phyloP scores from a whole-genome alignment of 2,888 invertebrate genomes.

The Drosophila sordidapex region DNA sequence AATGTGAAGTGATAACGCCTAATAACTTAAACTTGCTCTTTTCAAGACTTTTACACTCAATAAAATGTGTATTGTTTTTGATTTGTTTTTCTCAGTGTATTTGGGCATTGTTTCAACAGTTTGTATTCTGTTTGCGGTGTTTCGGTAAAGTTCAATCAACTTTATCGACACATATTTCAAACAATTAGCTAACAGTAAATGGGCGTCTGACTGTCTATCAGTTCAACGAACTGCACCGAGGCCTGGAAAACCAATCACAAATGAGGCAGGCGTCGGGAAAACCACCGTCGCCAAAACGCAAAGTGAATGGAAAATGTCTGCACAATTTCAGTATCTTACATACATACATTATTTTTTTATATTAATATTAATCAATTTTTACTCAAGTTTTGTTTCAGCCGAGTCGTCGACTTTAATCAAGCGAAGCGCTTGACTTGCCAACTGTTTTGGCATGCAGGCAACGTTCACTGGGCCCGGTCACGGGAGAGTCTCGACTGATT shows the following conservation, averaged over 20 bases:
- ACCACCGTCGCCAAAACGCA: slow-evolving; percentile 67
- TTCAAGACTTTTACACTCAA: not conserved
- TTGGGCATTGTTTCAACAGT: slow-evolving; percentile 19
- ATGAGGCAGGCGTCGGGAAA: slow-evolving; percentile 63
- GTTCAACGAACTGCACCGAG: slow-evolving; percentile 50
- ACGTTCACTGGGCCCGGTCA: slow-evolving; percentile 43
- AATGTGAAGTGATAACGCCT: not conserved
- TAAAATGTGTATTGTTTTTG: no score
- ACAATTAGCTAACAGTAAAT: slow-evolving; percentile 63
- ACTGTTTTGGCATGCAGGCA: slow-evolving; percentile 49
- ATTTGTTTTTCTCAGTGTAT: not conserved
- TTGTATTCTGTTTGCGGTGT: slow-evolving; percentile 57
- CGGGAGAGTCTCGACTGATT: slow-evolving; percentile 3
- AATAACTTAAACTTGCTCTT: not conserved
- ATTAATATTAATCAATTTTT: slow-evolving; percentile 45
- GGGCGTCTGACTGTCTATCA: slow-evolving; percentile 22
- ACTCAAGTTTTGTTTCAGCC: slow-evolving; percentile 17
- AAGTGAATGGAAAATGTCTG: slow-evolving; percentile 79
- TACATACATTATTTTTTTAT: slow-evolving; percentile 16
- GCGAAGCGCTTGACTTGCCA: slow-evolving; percentile 45
- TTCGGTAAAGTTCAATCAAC: slow-evolving; percentile 64
- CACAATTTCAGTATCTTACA: slow-evolving; percentile 44
- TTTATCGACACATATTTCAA: slow-evolving; percentile 46
- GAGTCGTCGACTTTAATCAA: slow-evolving; percentile 58
- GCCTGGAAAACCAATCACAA: slow-evolving; percentile 55